Evolutionary conservation across 2,888 invertebrate genomes (phyloP).

Genomic region (Cylloceria caligata): DNA sequence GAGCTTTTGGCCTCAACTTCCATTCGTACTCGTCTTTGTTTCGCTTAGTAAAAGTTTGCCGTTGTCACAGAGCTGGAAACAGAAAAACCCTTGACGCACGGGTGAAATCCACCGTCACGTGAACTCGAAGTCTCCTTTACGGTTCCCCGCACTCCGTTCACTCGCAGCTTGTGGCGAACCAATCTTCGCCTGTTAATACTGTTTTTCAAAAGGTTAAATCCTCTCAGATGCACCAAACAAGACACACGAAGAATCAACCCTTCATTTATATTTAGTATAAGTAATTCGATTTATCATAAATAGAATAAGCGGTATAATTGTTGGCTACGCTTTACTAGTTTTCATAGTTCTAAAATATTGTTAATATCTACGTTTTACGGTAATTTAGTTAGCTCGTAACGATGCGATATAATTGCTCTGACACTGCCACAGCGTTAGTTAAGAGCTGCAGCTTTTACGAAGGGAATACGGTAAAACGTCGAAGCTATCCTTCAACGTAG

Average conservation of each 20-base stretch:
- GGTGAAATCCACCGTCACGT: constrained; percentile 38
- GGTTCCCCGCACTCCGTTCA: constrained; percentile 1
- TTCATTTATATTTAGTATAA: not conserved
- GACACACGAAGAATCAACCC: not conserved
- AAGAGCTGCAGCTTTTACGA: no score
- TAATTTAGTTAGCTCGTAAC: no score
- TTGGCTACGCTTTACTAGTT: no score
- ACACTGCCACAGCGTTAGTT: no score
- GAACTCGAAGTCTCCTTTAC: constrained; percentile 45
- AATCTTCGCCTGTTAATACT: not conserved
- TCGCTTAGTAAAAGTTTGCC: constrained; percentile 54
- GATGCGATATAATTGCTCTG: no score
- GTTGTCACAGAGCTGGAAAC: constrained; percentile 54
- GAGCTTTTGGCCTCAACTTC: not conserved
- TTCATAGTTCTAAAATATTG: no score
- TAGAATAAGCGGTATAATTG: no score
- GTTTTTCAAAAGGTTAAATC: not conserved
- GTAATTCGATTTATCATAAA: no score
- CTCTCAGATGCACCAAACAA: not conserved
- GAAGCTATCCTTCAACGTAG: no score
- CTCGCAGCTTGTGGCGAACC: not conserved
- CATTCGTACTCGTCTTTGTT: constrained; percentile 51
- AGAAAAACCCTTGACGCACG: constrained; percentile 48
- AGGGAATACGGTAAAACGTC: no score
- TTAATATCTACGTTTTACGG: no score